Conservation (phyloP, 2,888 invertebrate species). For the Steinernema hermaphroditum region DNA sequence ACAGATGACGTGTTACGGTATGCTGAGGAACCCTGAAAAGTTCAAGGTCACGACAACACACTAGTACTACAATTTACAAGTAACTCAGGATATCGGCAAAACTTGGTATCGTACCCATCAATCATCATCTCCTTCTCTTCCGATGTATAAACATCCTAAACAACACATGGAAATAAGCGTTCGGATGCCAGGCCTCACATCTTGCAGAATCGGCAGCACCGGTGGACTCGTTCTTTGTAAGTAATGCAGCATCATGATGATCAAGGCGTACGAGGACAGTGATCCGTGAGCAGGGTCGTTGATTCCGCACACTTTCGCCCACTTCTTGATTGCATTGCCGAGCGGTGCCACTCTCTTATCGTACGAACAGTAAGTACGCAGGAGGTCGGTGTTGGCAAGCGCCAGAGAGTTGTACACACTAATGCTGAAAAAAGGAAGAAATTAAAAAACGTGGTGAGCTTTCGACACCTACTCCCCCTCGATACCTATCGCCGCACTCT, state of each 20-base stretch:
- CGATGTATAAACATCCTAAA: neutral
- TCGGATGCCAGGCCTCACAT: constrained; percentile 66
- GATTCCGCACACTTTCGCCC: constrained; percentile 70
- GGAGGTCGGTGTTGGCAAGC: constrained; percentile 70
- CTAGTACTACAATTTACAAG: neutral
- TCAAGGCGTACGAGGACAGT: constrained; percentile 73
- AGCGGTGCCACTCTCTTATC: constrained; percentile 69
- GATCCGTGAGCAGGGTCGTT: constrained; percentile 73
- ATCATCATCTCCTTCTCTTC: neutral
- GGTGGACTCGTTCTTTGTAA: constrained; percentile 71
- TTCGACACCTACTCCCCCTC: constrained; percentile 69
- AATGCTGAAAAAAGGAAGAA: constrained; percentile 61
- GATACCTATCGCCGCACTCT: constrained; percentile 67
- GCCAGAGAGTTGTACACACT: constrained; percentile 72
- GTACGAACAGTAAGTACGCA: constrained; percentile 70
- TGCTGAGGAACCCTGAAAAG: neutral
- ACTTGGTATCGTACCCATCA: neutral
- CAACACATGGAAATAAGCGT: neutral
- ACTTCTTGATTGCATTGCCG: constrained; percentile 67
- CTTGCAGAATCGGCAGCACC: constrained; percentile 72
- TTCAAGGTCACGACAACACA: neutral
- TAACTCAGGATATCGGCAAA: neutral
- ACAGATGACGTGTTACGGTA: constrained; percentile 16
- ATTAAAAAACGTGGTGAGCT: neutral
- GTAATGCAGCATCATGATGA: constrained; percentile 72